These are phyloP conservation scores for Eutrigla gurnardus DNA, from an alignment of 2,797 vertebrate species.

Conservation along the genomic window DNA sequence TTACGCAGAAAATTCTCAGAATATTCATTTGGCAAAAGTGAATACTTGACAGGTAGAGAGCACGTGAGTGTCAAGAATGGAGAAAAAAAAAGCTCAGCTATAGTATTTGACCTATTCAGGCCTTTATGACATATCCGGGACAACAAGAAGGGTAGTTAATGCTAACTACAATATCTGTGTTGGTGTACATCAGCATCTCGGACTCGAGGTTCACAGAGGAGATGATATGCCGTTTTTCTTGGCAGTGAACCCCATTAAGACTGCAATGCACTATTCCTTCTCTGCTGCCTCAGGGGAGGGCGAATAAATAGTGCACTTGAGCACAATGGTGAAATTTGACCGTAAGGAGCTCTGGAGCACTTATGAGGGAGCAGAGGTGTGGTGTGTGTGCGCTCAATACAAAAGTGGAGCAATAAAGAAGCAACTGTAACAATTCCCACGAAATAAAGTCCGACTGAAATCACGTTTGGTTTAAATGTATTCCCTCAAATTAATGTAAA, in stretches of 20 bases:
- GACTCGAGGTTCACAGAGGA: slow-evolving; percentile 31
- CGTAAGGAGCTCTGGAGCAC: slow-evolving; percentile 38
- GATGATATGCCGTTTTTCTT: slow-evolving; percentile 69
- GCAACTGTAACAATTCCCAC: background rate
- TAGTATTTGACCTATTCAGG: slow-evolving; percentile 17
- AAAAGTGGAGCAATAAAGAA: slow-evolving; percentile 2
- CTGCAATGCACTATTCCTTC: slow-evolving; percentile 52
- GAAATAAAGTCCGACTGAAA: slow-evolving; percentile 3
- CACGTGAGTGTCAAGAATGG: background rate
- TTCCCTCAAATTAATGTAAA: background rate
- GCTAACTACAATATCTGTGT: slow-evolving; percentile 9
- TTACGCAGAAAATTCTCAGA: slow-evolving; percentile 64
- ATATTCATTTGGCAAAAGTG: slow-evolving; percentile 57
- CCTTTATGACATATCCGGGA: slow-evolving; percentile 6
- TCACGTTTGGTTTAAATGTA: background rate
- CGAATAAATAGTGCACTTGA: slow-evolving; percentile 52
- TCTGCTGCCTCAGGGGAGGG: slow-evolving; percentile 52
- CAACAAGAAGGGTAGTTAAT: slow-evolving; percentile 1
- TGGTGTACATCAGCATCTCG: slow-evolving; percentile 47
- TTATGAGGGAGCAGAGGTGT: slow-evolving; percentile 31
- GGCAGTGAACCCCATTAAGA: slow-evolving; percentile 65
- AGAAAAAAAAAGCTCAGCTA: slow-evolving; percentile 15
- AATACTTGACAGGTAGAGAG: slow-evolving; percentile 30
- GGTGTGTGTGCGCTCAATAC: background rate
- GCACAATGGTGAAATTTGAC: slow-evolving; percentile 60